Evolutionary conservation across 2,797 vertebrate species (phyloP).

Genomic region (Agapornis canus): DNA sequence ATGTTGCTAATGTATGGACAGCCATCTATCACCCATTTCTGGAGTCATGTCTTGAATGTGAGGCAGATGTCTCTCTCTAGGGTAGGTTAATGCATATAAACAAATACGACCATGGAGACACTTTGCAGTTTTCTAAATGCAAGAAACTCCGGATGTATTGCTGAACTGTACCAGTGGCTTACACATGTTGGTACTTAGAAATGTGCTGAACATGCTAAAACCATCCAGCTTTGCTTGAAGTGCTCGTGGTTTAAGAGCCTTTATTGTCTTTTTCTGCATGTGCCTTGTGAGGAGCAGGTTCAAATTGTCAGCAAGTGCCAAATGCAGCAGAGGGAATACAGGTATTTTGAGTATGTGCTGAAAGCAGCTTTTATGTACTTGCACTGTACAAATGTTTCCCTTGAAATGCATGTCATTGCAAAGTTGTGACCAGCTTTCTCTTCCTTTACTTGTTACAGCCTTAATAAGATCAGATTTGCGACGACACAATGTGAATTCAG

Average conservation of each 20-base stretch:
- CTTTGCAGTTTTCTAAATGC: neutral
- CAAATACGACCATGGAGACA: neutral
- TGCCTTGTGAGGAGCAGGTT: neutral
- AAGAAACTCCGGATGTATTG: neutral
- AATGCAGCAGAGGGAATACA: rapidly evolving
- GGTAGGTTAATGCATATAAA: neutral
- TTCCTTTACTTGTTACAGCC: constrained; percentile 75
- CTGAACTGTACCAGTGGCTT: neutral
- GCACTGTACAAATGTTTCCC: neutral
- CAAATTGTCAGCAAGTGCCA: neutral
- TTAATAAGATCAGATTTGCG: constrained; percentile 94
- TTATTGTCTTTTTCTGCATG: neutral
- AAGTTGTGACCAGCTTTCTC: neutral
- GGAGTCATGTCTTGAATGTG: neutral
- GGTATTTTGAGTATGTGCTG: neutral
- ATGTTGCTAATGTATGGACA: neutral
- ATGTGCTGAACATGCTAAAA: neutral
- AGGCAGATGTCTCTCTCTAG: neutral
- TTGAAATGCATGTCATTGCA: neutral
- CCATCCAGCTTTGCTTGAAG: neutral
- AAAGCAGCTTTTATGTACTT: neutral
- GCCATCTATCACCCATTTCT: neutral
- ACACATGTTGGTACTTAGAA: neutral
- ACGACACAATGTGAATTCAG: constrained; percentile 88
- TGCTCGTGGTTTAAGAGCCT: neutral